These are phyloP conservation scores for Romanogobio albipinnatus DNA, from an alignment of 2,113 vertebrate species.

Conservation along the genomic window DNA sequence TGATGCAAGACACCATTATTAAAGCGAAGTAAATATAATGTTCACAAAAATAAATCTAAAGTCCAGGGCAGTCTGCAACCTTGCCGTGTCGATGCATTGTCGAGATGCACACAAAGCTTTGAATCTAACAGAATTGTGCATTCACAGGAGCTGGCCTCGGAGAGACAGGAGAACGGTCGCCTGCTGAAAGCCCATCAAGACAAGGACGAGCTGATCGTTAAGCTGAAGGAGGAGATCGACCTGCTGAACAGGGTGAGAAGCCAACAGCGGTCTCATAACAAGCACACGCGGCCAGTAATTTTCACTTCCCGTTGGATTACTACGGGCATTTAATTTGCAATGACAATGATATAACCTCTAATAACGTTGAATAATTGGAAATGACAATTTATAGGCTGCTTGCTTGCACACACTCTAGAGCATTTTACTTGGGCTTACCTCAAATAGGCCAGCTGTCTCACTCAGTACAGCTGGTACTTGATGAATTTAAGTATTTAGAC, in stretches of 20 bases:
- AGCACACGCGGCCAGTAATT: neutral
- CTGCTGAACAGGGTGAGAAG: constrained; percentile 92
- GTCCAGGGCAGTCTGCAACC: too few relatives aligned
- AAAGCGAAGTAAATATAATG: too few relatives aligned
- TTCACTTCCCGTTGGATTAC: neutral
- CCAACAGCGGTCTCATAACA: neutral
- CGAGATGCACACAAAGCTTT: neutral
- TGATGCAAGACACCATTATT: too few relatives aligned
- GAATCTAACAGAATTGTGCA: constrained; percentile 29
- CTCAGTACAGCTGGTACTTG: neutral
- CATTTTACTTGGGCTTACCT: neutral
- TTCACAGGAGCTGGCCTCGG: constrained; percentile 85
- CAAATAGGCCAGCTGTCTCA: neutral
- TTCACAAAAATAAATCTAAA: too few relatives aligned
- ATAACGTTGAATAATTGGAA: neutral
- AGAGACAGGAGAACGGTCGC: constrained; percentile 86
- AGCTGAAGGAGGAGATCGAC: constrained; percentile 95
- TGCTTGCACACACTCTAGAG: neutral
- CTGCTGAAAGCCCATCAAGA: constrained; percentile 87
- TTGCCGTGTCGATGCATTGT: too few relatives aligned
- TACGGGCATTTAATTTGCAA: neutral
- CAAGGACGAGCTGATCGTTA: constrained; percentile 91
- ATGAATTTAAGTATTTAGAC: too few relatives aligned
- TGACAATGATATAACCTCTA: neutral
- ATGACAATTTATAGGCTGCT: neutral